Evolutionary conservation across 2,797 vertebrate species (phyloP).

Genomic region (Acrossocheilus wenchowensis): DNA sequence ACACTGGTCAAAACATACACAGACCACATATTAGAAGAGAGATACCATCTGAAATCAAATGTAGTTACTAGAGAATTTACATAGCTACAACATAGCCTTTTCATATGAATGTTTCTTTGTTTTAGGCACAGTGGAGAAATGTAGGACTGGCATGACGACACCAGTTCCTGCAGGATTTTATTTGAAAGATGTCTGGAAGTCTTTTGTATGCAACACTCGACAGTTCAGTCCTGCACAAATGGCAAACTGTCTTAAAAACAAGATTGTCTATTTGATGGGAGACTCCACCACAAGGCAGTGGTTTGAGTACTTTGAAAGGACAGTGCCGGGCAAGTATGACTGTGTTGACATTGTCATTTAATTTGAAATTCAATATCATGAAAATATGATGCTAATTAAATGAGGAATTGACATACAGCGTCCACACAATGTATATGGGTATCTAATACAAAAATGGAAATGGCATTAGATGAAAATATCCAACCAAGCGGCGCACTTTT

Average conservation of each 20-base stretch:
- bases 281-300: constrained; percentile 64
- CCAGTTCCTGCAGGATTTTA: constrained; percentile 66
- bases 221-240: background rate
- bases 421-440: no score
- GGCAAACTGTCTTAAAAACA: constrained; percentile 55
- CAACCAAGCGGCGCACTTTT: no score
- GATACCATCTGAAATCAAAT: background rate
- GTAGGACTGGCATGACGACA: constrained; percentile 29
- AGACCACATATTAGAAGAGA: no score
- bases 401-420: background rate
- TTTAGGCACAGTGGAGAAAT: constrained; percentile 6
- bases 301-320: constrained; percentile 57
- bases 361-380: no score
- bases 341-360: background rate
- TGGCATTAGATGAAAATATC: no score
- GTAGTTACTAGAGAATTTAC: background rate
- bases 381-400: background rate
- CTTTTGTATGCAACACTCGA: constrained; percentile 35
- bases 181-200: constrained; percentile 57
- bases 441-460: no score
- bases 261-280: constrained; percentile 56
- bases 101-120: background rate
- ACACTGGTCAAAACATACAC: no score
- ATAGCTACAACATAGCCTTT: background rate
- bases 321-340: background rate